Evolutionary conservation across 2,888 invertebrate genomes (phyloP), one percentile per base, ranked within the genome.

Genomic region (Oscheius sp.): DNA sequence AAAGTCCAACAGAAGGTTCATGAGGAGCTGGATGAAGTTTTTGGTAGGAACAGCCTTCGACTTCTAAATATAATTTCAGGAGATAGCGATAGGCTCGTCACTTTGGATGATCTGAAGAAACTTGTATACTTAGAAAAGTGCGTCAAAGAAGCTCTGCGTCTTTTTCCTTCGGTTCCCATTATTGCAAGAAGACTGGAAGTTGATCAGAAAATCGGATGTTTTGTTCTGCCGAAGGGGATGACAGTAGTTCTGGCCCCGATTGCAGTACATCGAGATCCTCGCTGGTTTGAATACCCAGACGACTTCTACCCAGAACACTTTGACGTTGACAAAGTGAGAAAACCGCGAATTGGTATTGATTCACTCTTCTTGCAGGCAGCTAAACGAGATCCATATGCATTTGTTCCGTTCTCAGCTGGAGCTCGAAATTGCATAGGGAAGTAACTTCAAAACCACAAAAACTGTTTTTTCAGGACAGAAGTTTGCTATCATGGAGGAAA

Each of bases 301-400:
- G 83, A 62, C 35, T 91, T 90, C 83, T 88, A 90, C 73, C 91
- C 91, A 0, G 89, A 90, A 62, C 84, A 90, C 72, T 91, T 91
- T 80, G 79, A 88, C 32, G 86, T 87, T 11, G 90, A 90, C 47
- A 88, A 88, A 21, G 21, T 21, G 21, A 21, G 21, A 21, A 21
- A 21, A 21, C 21, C 21, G 21, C 21, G 21, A 21, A 21, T 21
- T 21, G 21, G 21, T 21, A 21, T 21, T 21, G 21, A 21, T 21
- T 21, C 21, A 21, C 21, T 21, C 21, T 21, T 21, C 21, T 21
- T 21, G 21, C 21, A 21, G 58, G 76, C 70, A 68, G 82, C 73
- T 13, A 75, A 80, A 37, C 73, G 86, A 10, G 82, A 86, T 71
- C 85, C 87, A 4, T 88, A 79, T 62, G 76, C 84, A 0, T 87